A percentile compares a stretch with the other conserved stretches of the same genome.
These are phyloP conservation scores for Caenorhabditis angaria DNA, from an alignment of 2,888 invertebrate species.

Conservation along the genomic window DNA sequence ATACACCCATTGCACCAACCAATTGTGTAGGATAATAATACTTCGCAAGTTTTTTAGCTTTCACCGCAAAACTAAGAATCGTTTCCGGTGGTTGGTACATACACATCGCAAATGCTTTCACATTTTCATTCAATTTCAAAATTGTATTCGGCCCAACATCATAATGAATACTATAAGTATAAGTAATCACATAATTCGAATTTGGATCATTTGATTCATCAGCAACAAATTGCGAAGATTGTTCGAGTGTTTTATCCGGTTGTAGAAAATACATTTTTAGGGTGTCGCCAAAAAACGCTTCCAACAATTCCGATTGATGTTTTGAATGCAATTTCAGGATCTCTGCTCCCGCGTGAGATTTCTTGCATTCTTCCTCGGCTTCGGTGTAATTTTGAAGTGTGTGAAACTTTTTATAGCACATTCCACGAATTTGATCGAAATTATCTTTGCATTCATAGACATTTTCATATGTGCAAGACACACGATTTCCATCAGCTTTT, in stretches of 20 bases:
- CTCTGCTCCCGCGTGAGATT: neutral
- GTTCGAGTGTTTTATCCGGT: neutral
- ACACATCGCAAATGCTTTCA: neutral
- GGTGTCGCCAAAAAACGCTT: neutral
- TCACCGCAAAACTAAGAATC: neutral
- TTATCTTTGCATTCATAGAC: neutral
- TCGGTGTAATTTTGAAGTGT: neutral
- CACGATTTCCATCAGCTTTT: neutral
- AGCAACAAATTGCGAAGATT: neutral
- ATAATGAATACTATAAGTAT: neutral
- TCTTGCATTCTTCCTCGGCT: neutral
- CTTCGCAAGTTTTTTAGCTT: neutral
- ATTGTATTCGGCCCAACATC: neutral
- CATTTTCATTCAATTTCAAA: neutral
- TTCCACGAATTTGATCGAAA: neutral
- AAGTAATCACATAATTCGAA: neutral
- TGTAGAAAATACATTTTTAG: neutral
- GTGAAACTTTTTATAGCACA: neutral
- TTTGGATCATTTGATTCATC: no score
- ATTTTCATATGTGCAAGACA: neutral
- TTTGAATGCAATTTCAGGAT: neutral
- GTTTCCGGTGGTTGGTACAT: neutral
- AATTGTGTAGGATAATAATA: neutral
- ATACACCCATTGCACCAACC: neutral
- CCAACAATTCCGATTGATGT: neutral